These are phyloP conservation scores for Malurus leucopterus DNA, from an alignment of 2,797 vertebrate species.

Conservation along the genomic window DNA sequence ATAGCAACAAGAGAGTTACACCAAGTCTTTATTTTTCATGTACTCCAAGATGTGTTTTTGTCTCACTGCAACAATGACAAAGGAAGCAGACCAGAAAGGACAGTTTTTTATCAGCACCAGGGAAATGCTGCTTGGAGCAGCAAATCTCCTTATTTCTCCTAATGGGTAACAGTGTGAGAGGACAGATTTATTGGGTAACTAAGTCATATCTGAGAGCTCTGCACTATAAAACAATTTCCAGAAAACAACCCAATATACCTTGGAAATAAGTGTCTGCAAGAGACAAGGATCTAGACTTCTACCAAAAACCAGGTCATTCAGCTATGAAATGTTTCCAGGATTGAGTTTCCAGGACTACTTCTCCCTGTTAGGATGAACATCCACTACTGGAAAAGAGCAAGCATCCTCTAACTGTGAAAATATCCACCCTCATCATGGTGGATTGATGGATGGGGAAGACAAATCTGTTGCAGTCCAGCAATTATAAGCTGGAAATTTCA, in stretches of 20 bases:
- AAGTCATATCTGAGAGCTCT: neutral
- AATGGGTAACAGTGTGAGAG: neutral
- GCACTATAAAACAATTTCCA: neutral
- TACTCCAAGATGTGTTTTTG: neutral
- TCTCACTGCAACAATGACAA: slow-evolving; percentile 9
- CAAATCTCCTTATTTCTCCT: neutral
- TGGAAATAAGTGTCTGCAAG: neutral
- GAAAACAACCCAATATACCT: neutral
- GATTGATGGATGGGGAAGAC: neutral
- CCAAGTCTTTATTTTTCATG: neutral
- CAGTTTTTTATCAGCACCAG: neutral
- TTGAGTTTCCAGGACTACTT: neutral
- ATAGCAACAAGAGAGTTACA: neutral
- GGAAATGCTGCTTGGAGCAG: neutral
- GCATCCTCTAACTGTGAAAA: neutral
- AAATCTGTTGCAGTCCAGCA: neutral
- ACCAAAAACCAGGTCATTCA: neutral
- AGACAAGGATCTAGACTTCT: neutral
- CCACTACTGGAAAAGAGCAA: neutral
- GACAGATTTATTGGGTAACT: neutral
- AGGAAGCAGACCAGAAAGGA: neutral
- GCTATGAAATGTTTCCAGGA: neutral
- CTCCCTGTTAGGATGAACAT: neutral
- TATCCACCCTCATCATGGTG: accelerated
- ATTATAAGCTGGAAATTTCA: neutral